phyloP scores from a whole-genome alignment of 2,797 vertebrate genomes.

The Podargus strigoides region DNA sequence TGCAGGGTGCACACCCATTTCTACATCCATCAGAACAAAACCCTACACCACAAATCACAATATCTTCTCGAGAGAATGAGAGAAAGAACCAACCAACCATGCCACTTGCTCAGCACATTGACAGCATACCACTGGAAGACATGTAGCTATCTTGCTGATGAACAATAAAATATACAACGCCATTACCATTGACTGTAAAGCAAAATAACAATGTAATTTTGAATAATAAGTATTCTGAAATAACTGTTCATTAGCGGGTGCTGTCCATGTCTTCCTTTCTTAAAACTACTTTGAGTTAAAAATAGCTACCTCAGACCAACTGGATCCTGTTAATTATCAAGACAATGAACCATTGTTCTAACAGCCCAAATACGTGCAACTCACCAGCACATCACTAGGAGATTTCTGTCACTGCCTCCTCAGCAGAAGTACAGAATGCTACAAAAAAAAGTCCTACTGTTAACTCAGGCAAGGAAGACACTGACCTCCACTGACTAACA shows the following conservation, averaged over 20 bases:
- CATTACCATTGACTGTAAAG: neutral
- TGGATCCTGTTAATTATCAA: neutral
- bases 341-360: neutral
- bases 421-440: neutral
- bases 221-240: neutral
- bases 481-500: neutral
- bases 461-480: neutral
- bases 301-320: neutral
- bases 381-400: neutral
- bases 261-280: neutral
- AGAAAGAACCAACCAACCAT: neutral
- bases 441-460: neutral
- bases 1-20: neutral
- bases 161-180: neutral
- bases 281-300: neutral
- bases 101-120: neutral
- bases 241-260: neutral
- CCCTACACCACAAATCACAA: neutral
- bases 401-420: neutral
- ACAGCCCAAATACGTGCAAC: neutral
- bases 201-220: neutral
- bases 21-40: neutral
- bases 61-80: neutral
- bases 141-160: accelerated
- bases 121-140: neutral